Conservation (phyloP, 1,140 invertebrate genomes). For the Hycleus cichorii region DNA sequence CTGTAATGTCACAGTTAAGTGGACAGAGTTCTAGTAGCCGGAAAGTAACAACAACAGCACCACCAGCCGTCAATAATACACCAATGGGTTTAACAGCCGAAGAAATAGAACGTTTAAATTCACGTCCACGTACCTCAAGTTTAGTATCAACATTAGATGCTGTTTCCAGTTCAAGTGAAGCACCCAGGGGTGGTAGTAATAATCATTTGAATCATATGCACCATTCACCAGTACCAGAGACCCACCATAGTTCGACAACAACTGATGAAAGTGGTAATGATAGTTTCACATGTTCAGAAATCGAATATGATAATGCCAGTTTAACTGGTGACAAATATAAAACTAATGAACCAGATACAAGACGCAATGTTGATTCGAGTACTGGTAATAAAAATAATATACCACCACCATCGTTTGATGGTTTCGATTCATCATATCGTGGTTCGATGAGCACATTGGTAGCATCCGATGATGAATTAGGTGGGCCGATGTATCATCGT, state of each 20-base stretch:
- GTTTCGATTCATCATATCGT: slow-evolving; percentile 87
- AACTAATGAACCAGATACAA: slow-evolving; percentile 53
- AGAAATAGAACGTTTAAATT: slow-evolving; percentile 86
- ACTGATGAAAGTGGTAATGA: slow-evolving; percentile 94
- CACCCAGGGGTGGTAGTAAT: slow-evolving; percentile 50
- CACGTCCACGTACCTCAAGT: slow-evolving; percentile 75
- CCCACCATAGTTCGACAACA: slow-evolving; percentile 70
- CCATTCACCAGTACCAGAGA: slow-evolving; percentile 63
- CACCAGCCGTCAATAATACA: slow-evolving; percentile 49
- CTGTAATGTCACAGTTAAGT: slow-evolving; percentile 82
- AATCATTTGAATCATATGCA: slow-evolving; percentile 55
- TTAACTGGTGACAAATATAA: slow-evolving; percentile 77
- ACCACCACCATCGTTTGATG: slow-evolving; percentile 74
- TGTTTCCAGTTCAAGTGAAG: slow-evolving; percentile 86
- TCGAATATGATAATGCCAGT: slow-evolving; percentile 90
- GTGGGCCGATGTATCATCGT: slow-evolving; percentile 59
- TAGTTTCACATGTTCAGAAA: slow-evolving; percentile 96
- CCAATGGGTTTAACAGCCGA: slow-evolving; percentile 83
- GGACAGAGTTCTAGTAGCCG: slow-evolving; percentile 72
- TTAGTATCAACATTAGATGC: slow-evolving; percentile 87
- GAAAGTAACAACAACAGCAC: slow-evolving; percentile 51
- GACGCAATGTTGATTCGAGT: slow-evolving; percentile 50
- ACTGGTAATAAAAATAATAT: slow-evolving; percentile 49
- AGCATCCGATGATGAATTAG: slow-evolving; percentile 84
- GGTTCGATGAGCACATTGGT: slow-evolving; percentile 88